Conservation (phyloP, 2,797 vertebrate species). For the Chelonia mydas region DNA sequence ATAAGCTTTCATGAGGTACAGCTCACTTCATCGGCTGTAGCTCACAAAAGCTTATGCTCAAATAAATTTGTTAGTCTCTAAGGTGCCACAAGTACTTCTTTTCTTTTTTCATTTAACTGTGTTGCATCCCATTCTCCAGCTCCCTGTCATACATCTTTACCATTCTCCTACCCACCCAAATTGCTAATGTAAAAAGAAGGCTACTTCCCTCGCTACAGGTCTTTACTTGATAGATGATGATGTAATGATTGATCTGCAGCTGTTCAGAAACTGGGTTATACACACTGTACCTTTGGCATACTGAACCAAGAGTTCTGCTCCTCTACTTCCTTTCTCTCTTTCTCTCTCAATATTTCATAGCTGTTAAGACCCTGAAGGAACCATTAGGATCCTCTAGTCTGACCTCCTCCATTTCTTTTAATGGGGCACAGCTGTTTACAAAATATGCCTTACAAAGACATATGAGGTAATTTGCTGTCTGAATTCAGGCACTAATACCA, state of each 20-base stretch:
- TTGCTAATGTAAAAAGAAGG: conserved; percentile 76
- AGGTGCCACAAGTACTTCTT: no score
- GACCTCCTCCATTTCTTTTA: not conserved
- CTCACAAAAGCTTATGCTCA: no score
- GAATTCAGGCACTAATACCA: conserved; percentile 1
- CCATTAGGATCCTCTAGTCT: conserved; percentile 7
- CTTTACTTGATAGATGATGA: conserved; percentile 71
- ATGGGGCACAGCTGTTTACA: not conserved
- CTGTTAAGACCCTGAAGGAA: conserved; percentile 9
- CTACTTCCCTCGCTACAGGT: conserved; percentile 63
- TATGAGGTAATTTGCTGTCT: conserved; percentile 1
- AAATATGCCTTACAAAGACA: conserved; percentile 14
- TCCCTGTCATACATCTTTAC: conserved; percentile 71
- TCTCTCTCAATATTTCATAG: not conserved
- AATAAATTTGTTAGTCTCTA: no score
- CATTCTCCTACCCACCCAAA: conserved; percentile 73
- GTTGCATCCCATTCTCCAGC: conserved; percentile 71
- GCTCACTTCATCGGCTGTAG: no score
- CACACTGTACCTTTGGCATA: not conserved
- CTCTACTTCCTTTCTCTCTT: no score
- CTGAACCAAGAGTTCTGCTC: not conserved
- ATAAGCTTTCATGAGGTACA: no score
- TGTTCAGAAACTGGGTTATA: conserved; percentile 52
- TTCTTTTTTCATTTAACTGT: conserved; percentile 59
- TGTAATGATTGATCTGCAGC: conserved; percentile 73